Percentiles rank a stretch among this genome's conserved stretches.
These are phyloP conservation scores for Cheilosia vulpina DNA, from an alignment of 2,888 invertebrate species.

Conservation along the genomic window DNA sequence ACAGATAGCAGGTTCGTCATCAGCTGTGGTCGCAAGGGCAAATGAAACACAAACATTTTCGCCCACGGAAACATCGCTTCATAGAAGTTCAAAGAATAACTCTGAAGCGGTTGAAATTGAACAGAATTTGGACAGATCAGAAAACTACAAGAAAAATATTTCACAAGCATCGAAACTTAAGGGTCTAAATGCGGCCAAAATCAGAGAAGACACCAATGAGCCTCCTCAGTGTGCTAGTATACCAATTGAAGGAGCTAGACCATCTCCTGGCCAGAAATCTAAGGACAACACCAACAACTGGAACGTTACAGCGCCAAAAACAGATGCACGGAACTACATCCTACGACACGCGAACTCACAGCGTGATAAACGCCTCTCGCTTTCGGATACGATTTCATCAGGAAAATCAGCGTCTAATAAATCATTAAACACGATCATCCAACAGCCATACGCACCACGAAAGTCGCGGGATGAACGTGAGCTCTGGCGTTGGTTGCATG, in stretches of 20 bases:
- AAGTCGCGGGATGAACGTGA: not conserved
- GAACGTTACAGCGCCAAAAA: constrained; percentile 6
- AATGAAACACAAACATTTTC: not conserved
- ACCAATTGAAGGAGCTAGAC: not conserved
- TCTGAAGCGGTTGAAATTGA: constrained; percentile 16
- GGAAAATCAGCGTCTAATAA: not conserved
- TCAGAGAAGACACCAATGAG: not conserved
- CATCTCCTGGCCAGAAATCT: not conserved
- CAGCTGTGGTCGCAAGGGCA: not conserved
- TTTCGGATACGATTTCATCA: not conserved
- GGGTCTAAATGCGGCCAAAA: not conserved
- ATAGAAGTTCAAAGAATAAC: no score
- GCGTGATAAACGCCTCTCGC: not conserved
- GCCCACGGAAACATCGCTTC: not conserved
- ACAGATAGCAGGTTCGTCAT: not conserved
- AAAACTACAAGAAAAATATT: constrained; percentile 1
- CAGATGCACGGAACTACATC: constrained; percentile 44
- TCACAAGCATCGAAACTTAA: constrained; percentile 19
- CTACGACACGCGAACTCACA: not conserved
- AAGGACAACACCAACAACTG: not conserved
- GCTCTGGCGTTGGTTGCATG: constrained; percentile 36
- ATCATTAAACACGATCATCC: not conserved
- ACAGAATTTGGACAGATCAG: constrained; percentile 24
- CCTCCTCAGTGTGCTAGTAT: not conserved
- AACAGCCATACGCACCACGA: no score